phyloP scores from a whole-genome alignment of 2,113 vertebrate genomes.

The Crotophaga sulcirostris region DNA sequence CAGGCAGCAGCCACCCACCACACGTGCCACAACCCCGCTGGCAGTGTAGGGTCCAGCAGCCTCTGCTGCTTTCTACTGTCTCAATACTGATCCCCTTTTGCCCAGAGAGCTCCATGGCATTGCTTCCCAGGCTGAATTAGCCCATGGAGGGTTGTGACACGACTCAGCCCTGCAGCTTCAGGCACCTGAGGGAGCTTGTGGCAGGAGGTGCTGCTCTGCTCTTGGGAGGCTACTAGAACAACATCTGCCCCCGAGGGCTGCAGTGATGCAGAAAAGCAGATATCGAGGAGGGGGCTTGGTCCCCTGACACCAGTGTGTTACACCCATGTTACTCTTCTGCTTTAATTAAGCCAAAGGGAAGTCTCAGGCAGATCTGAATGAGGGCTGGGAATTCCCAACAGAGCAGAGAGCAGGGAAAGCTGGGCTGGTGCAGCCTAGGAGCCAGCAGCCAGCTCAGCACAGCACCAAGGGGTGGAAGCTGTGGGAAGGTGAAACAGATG shows the following conservation, averaged over 20 bases:
- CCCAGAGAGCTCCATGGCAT: background rate
- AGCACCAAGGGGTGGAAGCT: background rate
- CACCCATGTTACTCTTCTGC: background rate
- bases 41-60: rapidly evolving
- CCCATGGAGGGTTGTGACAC: background rate
- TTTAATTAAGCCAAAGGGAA: background rate
- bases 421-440: background rate
- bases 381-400: background rate
- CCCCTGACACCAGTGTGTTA: background rate
- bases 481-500: background rate
- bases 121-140: background rate
- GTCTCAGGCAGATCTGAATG: background rate
- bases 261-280: background rate
- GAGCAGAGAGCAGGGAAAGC: background rate
- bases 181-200: too few species aligned
- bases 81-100: background rate
- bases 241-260: background rate
- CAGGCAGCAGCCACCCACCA: background rate
- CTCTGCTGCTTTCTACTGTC: background rate
- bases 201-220: background rate
- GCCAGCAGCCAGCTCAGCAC: rapidly evolving
- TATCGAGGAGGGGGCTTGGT: too few species aligned
- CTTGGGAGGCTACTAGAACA: background rate
- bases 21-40: background rate
- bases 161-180: background rate